Conservation (phyloP, 2,113 vertebrate species). For the Potamarius usumacintae region DNA sequence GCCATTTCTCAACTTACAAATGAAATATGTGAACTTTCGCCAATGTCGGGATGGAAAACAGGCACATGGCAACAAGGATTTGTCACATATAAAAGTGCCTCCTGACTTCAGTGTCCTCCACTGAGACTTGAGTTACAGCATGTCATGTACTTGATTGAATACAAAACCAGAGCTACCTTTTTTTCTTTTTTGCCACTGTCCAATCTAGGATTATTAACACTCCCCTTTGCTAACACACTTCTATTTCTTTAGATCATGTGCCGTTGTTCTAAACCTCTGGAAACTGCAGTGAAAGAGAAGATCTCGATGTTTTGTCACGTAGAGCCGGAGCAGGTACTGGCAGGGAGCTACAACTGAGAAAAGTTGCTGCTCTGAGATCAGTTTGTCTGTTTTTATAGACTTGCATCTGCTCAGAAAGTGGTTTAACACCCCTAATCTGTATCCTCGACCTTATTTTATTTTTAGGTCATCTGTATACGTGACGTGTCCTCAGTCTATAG, state of each 20-base stretch:
- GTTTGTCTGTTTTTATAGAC: not conserved
- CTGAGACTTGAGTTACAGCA: not conserved
- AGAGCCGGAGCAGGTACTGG: slow-evolving; percentile 87
- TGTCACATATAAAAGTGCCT: not conserved
- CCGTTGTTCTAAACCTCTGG: slow-evolving; percentile 85
- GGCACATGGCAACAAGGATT: not conserved
- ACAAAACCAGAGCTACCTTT: not conserved
- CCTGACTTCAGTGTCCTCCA: not conserved
- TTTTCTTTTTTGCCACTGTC: not conserved
- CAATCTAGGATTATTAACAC: not conserved
- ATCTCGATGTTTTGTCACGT: slow-evolving; percentile 99
- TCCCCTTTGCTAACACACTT: not conserved
- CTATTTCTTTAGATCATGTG: slow-evolving; percentile 83
- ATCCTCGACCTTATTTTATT: not conserved
- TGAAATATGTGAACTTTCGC: not conserved
- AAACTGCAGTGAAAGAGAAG: slow-evolving; percentile 94
- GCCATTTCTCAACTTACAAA: not conserved
- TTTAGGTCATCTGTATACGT: slow-evolving; percentile 93
- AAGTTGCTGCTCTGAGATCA: not conserved
- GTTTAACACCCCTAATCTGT: not conserved
- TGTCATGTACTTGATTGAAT: not conserved
- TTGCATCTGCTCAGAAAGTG: not conserved
- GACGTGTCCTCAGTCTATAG: slow-evolving; percentile 94
- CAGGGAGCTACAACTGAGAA: not conserved
- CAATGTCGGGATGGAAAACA: not conserved